phyloP scores from a whole-genome alignment of 2,888 invertebrate genomes.

The Drosophila siamana region DNA sequence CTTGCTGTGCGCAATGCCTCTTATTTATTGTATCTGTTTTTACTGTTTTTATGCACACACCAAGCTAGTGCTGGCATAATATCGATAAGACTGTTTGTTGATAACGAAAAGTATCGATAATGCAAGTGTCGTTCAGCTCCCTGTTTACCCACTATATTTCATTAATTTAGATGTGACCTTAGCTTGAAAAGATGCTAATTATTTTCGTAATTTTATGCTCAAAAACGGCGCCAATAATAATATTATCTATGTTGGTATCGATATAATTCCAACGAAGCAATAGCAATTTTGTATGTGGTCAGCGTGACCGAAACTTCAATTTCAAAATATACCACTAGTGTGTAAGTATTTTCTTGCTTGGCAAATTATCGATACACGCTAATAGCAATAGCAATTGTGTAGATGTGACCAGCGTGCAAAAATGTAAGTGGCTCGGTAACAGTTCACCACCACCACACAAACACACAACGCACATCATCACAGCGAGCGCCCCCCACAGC shows the following conservation, averaged over 20 bases:
- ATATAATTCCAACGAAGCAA: no score
- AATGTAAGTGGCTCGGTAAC: conserved; percentile 16
- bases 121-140: no score
- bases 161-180: no score
- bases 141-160: no score
- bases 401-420: conserved; percentile 36
- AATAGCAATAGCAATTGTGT: neutral
- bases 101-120: no score
- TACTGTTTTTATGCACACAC: neutral
- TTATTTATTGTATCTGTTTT: conserved; percentile 5
- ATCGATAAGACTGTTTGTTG: neutral
- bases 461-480: conserved; percentile 28
- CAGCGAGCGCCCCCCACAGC: conserved; percentile 20
- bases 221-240: neutral
- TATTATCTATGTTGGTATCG: neutral
- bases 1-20: neutral
- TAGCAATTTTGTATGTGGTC: neutral
- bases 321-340: neutral
- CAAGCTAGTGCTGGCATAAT: neutral
- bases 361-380: neutral
- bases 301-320: neutral
- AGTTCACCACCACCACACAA: conserved; percentile 24
- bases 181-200: no score
- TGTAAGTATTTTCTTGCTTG: neutral
- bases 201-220: neutral